Conservation (phyloP, 2,113 vertebrate genomes). For the Megaleporinus macrocephalus region DNA sequence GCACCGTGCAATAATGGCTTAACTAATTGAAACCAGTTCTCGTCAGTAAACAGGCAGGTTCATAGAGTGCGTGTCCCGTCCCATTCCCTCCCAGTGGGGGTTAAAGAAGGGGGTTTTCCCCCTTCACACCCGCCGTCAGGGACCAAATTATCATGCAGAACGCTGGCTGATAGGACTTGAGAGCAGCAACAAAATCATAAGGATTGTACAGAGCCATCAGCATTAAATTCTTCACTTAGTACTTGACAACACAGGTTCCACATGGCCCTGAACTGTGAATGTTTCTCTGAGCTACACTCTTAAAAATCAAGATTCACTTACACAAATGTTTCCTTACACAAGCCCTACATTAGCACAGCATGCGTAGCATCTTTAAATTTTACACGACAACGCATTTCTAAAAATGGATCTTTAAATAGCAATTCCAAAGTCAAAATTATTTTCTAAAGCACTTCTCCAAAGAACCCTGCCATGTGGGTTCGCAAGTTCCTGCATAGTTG, state of each 20-base stretch:
- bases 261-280: too few species aligned
- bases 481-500: too few species aligned
- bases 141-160: not conserved
- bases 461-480: too few species aligned
- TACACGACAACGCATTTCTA: too few species aligned
- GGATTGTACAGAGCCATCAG: not conserved
- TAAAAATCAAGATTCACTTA: not conserved
- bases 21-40: slow-evolving; percentile 54
- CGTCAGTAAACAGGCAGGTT: slow-evolving; percentile 57
- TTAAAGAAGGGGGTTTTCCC: slow-evolving; percentile 19
- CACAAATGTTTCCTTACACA: not conserved
- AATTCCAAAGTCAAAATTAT: too few species aligned
- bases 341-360: not conserved
- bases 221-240: not conserved
- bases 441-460: too few species aligned
- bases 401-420: too few species aligned
- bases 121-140: not conserved
- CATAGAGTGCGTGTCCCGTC: slow-evolving; percentile 28
- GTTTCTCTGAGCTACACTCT: not conserved
- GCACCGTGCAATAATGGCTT: slow-evolving; percentile 49
- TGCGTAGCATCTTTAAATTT: too few species aligned
- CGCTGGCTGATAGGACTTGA: not conserved
- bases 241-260: not conserved
- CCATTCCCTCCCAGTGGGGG: slow-evolving; percentile 48
- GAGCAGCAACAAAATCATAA: not conserved